A percentile compares a stretch with the other conserved stretches of the same genome.
phyloP scores from a whole-genome alignment of 2,888 invertebrate species.

The Erannis defoliaria region DNA sequence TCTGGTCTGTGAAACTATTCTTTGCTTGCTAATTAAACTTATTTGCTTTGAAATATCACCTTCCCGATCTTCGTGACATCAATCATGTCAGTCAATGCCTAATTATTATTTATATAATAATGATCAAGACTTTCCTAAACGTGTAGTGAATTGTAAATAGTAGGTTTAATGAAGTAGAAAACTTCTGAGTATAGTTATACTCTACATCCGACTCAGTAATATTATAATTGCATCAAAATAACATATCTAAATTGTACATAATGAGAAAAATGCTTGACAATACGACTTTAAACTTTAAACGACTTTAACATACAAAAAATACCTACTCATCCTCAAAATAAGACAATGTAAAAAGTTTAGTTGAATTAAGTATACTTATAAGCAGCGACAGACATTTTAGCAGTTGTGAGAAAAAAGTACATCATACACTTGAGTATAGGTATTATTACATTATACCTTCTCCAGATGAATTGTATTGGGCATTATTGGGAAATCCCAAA shows the following conservation, averaged over 20 bases:
- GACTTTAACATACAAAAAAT: too few species aligned
- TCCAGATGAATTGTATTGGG: too few species aligned
- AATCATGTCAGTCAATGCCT: background rate
- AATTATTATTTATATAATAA: constrained; percentile 25
- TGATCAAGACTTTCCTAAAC: constrained; percentile 38
- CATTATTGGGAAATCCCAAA: too few species aligned
- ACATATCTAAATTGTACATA: constrained; percentile 84
- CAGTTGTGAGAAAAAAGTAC: background rate
- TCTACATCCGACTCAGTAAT: constrained; percentile 54
- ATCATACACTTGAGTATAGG: too few species aligned
- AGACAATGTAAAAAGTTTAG: constrained; percentile 19
- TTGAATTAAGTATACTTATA: background rate
- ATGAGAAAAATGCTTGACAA: constrained; percentile 83
- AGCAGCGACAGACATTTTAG: background rate
- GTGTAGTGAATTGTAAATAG: constrained; percentile 44
- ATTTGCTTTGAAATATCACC: background rate
- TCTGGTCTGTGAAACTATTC: background rate
- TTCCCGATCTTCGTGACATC: background rate
- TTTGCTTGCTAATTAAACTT: background rate
- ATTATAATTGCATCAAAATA: constrained; percentile 70
- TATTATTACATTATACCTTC: too few species aligned
- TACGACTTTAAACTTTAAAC: constrained; percentile 78
- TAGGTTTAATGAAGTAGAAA: constrained; percentile 35
- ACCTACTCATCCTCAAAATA: constrained; percentile 30
- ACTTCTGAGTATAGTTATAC: constrained; percentile 28